Percentiles rank a stretch among this genome's conserved stretches.
phyloP scores from a whole-genome alignment of 2,797 vertebrate genomes.

The Platalea minor region DNA sequence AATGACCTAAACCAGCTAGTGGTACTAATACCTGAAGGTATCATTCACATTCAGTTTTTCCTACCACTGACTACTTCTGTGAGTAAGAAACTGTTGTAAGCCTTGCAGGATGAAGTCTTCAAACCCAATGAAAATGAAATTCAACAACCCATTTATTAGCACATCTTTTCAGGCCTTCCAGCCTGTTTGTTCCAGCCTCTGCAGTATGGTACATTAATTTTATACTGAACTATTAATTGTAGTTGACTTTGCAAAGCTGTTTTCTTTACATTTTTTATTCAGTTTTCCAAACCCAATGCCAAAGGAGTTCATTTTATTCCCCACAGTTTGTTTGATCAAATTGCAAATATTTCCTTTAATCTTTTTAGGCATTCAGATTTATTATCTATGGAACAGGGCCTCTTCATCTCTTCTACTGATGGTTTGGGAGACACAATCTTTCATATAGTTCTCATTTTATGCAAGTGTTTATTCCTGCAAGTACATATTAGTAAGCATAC shows the following conservation, averaged over 20 bases:
- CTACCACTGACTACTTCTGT: background rate
- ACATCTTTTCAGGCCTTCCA: background rate
- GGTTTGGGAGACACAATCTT: background rate
- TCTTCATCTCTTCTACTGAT: background rate
- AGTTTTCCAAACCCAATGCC: background rate
- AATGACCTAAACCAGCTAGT: background rate
- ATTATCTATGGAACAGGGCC: background rate
- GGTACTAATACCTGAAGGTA: background rate
- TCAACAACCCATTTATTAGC: background rate
- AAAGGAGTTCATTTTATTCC: constrained; percentile 20
- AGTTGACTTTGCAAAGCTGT: constrained; percentile 59
- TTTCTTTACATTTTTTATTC: constrained; percentile 42
- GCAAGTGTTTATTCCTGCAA: background rate
- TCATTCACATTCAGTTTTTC: background rate
- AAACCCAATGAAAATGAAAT: background rate
- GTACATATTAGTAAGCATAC: background rate
- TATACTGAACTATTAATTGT: constrained; percentile 37
- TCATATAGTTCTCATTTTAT: background rate
- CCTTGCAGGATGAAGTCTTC: background rate
- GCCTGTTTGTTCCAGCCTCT: background rate
- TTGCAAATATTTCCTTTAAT: constrained; percentile 57
- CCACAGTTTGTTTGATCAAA: constrained; percentile 54
- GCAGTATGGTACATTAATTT: background rate
- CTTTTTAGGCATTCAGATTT: constrained; percentile 34
- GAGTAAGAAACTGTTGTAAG: background rate